Evolutionary conservation across 2,113 vertebrate species (phyloP).

Genomic region (Boleophthalmus pectinirostris): DNA sequence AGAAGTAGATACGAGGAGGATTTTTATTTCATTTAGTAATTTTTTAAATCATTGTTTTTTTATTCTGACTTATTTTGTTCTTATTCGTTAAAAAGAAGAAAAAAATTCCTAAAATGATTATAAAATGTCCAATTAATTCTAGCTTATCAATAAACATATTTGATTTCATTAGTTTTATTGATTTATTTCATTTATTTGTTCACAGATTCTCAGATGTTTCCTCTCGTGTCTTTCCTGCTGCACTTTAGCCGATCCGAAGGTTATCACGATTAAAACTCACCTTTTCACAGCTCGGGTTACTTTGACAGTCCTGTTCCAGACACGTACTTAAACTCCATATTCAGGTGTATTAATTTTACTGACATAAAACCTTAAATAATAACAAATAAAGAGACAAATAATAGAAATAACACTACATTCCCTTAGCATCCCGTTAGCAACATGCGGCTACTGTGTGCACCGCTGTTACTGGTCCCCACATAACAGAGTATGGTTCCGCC

Average conservation of each 20-base stretch:
- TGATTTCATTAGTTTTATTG: too few relatives aligned
- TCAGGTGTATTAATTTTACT: too few relatives aligned
- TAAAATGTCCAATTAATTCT: too few relatives aligned
- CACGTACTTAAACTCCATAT: background rate
- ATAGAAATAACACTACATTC: background rate
- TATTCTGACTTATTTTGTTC: too few relatives aligned
- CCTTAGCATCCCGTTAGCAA: background rate
- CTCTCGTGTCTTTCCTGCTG: too few relatives aligned
- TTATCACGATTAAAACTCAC: background rate
- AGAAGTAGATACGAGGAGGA: too few relatives aligned
- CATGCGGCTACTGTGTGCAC: slow-evolving; percentile 17
- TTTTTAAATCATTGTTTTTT: too few relatives aligned
- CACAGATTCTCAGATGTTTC: too few relatives aligned
- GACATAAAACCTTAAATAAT: background rate
- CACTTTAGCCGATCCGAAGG: slow-evolving; percentile 2
- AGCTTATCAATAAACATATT: too few relatives aligned
- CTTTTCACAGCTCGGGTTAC: background rate
- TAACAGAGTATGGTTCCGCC: background rate
- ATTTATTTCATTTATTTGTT: background rate
- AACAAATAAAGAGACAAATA: background rate
- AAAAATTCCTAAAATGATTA: too few relatives aligned
- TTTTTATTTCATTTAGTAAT: too few relatives aligned
- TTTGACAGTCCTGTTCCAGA: background rate
- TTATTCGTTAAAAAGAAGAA: too few relatives aligned
- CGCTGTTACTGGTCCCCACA: slow-evolving; percentile 21